Base-by-base conservation (phyloP, 2,797 vertebrate species). In the Cryptoprocta ferox region DNA sequence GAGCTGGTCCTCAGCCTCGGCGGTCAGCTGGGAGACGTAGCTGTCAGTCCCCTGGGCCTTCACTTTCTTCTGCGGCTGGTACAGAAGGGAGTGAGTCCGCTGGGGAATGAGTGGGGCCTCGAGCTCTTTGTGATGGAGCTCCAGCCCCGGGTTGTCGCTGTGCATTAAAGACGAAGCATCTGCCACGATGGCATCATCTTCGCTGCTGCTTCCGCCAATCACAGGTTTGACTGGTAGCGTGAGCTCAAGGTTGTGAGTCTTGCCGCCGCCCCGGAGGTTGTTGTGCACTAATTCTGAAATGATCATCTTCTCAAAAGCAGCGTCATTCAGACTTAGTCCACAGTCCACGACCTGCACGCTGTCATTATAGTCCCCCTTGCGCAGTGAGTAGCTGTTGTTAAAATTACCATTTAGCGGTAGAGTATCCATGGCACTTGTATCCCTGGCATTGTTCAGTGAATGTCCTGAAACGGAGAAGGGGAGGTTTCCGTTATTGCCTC, bases 371-470 rank as follows among this genome's bases (percentile, higher is more conserved):
- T 99, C 99, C 98, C 99, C 99, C 0, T 99, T 99, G 98, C 99
- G 99, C 98, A 99, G 99, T 56, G 99, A 99, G 99, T 99, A 99
- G 99, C 99, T 99, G 98, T 99, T 99, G 99, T 99, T 99, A 99
- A 99, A 99, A 99, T 99, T 99, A 99, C 99, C 99, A 99, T 99
- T 99, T 99, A 99, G 99, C 99, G 99, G 99, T 99, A 99, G 99
- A 99, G 99, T 99, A 99, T 99, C 99, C 99, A 99, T 99, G 99
- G 99, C 99, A 99, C 99, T 99, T 99, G 99, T 99, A 99, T 99
- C 99, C 99, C 99, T 99, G 99, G 99, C 99, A 99, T 99, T 99
- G 99, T 99, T 99, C 99, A 99, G 99, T 99, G 99, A 99, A 99
- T 99, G 99, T 99, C 99, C 99, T 99, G 99, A 53, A 99, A 99